Evolutionary conservation across 2,888 invertebrate genomes (phyloP), one percentile per base, ranked within the genome.

Genomic region (Meteorus colon): DNA sequence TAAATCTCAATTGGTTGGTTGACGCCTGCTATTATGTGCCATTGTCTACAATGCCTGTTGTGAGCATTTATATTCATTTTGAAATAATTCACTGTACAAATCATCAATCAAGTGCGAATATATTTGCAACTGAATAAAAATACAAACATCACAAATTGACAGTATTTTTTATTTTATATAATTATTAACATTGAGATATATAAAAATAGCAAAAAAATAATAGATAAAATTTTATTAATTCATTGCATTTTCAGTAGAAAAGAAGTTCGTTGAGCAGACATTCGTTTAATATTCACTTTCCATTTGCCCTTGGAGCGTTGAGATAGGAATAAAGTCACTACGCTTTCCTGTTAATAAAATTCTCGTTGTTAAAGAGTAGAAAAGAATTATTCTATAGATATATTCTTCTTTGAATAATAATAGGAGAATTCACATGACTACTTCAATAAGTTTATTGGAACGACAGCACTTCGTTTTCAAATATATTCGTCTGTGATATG

Each of bases 1-100:
- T 67, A 67, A 74, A 74, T 74, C 68, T 74, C 74, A 74, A 74
- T 74, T 74, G 74, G 34, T 29, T 51, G 69, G 3, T 31, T 48
- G 55, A 69, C 55, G 29, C 31, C 27, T 27, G 55, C 31, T 55
- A 59, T 69, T 69, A 69, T 59, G 34, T 48, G 27, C 55, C 5
- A 69, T 69, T 69, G 59, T 55, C 37, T 59, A 59, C 55, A 69
- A 59, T n/a, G 14, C 34, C 69, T 59, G 55, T 69, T 12, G 37
- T 34, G 27, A 34, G 37, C 69, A 59, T 69, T 69, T 69, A 69
- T 59, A 37, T 48, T 5, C 19, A 37, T 48, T 48, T 59, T 19
- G 59, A 31, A 55, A 55, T 69, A 34, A 34, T n/a, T 14, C 24
- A 12, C 4, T 55, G n/a, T 55, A 59, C 34, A 34, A 69, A 62